Percentiles rank a stretch among this genome's conserved stretches.
phyloP scores from a whole-genome alignment of 2,888 invertebrate genomes.

The Craniophora ligustri region DNA sequence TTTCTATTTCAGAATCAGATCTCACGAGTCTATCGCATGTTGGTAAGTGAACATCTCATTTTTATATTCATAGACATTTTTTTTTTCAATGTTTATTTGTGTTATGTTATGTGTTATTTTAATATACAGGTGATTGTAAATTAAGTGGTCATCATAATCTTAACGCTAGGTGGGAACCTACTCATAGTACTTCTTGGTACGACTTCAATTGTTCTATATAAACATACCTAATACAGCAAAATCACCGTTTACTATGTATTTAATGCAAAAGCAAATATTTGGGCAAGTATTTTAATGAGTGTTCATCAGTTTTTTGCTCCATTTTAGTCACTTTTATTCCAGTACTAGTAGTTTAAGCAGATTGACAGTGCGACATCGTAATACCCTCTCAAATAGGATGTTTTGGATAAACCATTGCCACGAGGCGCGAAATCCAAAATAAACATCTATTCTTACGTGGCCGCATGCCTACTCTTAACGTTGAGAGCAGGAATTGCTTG shows the following conservation, averaged over 20 bases:
- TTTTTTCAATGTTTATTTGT: constrained; percentile 2
- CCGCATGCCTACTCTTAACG: constrained; percentile 37
- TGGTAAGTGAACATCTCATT: constrained; percentile 83
- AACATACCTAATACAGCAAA: too few relatives aligned
- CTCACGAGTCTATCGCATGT: constrained; percentile 90
- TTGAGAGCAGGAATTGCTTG: constrained; percentile 31
- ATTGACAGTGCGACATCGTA: constrained; percentile 53
- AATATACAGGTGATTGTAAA: constrained; percentile 17
- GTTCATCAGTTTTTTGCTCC: neutral
- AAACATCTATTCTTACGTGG: constrained; percentile 64
- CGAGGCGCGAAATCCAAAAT: constrained; percentile 68
- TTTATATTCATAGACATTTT: constrained; percentile 15
- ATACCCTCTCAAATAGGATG: constrained; percentile 62
- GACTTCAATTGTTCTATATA: too few relatives aligned
- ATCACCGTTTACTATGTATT: too few relatives aligned
- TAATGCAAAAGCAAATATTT: too few relatives aligned
- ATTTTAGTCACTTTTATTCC: constrained; percentile 20
- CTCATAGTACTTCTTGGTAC: too few relatives aligned
- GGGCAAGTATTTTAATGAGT: constrained; percentile 2
- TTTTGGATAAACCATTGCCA: constrained; percentile 64
- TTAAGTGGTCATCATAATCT: neutral
- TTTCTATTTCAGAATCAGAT: constrained; percentile 90
- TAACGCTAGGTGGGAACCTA: too few relatives aligned
- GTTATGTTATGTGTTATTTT: constrained; percentile 6
- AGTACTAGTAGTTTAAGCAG: constrained; percentile 16